Evolutionary conservation across 2,888 invertebrate genomes (phyloP), one percentile per base, ranked within the genome.

Genomic region (Agrypnus murinus): DNA sequence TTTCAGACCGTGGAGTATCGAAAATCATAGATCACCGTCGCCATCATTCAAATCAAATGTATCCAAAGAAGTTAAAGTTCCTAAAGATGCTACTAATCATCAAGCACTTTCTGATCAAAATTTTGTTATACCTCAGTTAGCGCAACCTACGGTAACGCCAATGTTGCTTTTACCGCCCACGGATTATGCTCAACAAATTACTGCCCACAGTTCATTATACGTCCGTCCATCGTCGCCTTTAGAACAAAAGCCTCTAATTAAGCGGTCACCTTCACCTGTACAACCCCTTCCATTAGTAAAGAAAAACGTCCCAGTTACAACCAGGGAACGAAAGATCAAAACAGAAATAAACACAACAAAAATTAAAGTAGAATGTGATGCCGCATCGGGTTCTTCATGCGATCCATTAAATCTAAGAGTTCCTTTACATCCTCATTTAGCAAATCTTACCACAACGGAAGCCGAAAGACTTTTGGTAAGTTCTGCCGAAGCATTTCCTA

Each of bases 1-100:
- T 1, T 93, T 91, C 82, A 85, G 92, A 74, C 92, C 92, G 5
- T 93, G 92, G 93, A 92, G 90, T 69, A 82, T 84, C 45, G 70
- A 72, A 55, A 62, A 69, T 59, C 46, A 53, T 17, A 59, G 43
- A 15, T 25, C 66, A 10, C 10, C 53, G 15, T 19, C 55, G 6
- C 36, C 62, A 1, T 3, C 57, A 2, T 19, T 45, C 17, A 65
- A 65, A 58, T 5, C n/a, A 38, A 57, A 46, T 19, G 12, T 25
- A 43, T 36, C 69, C 50, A 50, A 58, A 58, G 59, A 50, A 32
- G 9, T 46, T 14, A 55, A 46, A 69, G 68, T 69, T 69, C 64
- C 50, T 64, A 50, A 53, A 53, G 50, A 60, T 62, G 19, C 50
- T 12, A 43, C 40, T 31, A 53, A 64, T 19, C 5, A 19, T 58